Conservation (phyloP, 2,797 vertebrate species). For the Toxotes lorentzi region DNA sequence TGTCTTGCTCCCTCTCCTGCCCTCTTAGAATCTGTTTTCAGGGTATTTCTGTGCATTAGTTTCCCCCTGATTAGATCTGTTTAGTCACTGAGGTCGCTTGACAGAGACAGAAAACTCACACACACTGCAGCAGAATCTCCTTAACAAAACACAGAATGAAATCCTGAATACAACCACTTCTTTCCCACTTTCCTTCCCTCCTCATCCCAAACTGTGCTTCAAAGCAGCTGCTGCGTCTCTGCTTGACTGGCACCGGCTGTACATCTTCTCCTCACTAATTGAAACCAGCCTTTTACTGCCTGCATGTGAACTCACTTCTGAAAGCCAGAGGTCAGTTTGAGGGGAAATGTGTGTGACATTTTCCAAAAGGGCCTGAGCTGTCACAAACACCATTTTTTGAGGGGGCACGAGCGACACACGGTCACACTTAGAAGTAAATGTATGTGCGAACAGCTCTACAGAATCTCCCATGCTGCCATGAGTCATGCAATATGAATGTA, state of each 20-base stretch:
- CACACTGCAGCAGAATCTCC: constrained; percentile 1
- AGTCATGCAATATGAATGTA: constrained; percentile 56
- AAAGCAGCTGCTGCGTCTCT: constrained; percentile 35
- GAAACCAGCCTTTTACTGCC: constrained; percentile 55
- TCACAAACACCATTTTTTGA: constrained; percentile 11
- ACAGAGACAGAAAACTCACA: constrained; percentile 35
- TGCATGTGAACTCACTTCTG: constrained; percentile 50
- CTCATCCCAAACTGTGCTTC: constrained; percentile 35
- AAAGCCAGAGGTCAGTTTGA: constrained; percentile 64
- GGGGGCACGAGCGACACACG: background rate
- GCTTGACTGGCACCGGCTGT: constrained; percentile 50
- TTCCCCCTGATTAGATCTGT: constrained; percentile 51
- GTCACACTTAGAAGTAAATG: constrained; percentile 7
- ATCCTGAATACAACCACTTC: background rate
- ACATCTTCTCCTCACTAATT: constrained; percentile 49
- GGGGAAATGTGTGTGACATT: constrained; percentile 66
- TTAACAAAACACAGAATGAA: constrained; percentile 9
- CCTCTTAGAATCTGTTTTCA: constrained; percentile 41
- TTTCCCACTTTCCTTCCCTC: background rate
- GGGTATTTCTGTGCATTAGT: constrained; percentile 37
- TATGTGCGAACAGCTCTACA: background rate
- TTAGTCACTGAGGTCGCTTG: constrained; percentile 35
- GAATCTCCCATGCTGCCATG: constrained; percentile 28
- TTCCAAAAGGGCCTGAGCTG: constrained; percentile 33
- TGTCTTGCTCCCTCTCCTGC: background rate